Evolutionary conservation across 2,113 vertebrate genomes (phyloP), one percentile per base, ranked within the genome.

Genomic region (Raja brachyura): DNA sequence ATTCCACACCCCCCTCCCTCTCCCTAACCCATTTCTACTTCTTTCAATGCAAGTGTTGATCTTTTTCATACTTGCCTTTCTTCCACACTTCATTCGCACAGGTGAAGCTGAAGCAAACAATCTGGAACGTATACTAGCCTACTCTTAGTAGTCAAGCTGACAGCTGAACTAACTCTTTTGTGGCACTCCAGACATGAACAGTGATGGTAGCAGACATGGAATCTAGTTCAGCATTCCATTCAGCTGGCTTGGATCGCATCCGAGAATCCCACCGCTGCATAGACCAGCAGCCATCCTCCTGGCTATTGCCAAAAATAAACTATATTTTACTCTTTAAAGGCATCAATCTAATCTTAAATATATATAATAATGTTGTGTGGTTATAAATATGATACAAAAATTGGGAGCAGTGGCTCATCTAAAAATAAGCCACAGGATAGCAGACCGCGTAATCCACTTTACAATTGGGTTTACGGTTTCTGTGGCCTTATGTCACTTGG

Each of bases 261-360:
- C 48, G 33, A 73, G 90, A 73, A 92, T 92, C 73, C 90, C 90
- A 92, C 66, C 66, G 20, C 66, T 25, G 63, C 9, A 92, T 73
- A 68, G 73, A 73, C 39, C 88, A 39, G 33, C 90, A 92, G 90
- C 68, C 66, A 14, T 74, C 39, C 39, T 73, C 18, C 39, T 48
- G 48, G 66, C 66, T 54, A 68, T 63, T 22, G 33, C 90, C 70
- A 92, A 92, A 92, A 73, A 73, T 73, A 92, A 92, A 48, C 68
- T 16, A 70, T 92, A 92, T 73, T 92, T 92, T 54, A 54, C 90
- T 92, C 73, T 92, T 73, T 73, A 92, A 92, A 92, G 66, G 88
- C 66, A 92, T 92, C 88, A 92, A 92, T 73, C 88, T 92, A 48
- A 92, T 74, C 66, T 92, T 92, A 92, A 92, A 92, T 92, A 73